These are phyloP conservation scores for Calidris pugnax DNA, from an alignment of 2,113 vertebrate species.

Conservation along the genomic window DNA sequence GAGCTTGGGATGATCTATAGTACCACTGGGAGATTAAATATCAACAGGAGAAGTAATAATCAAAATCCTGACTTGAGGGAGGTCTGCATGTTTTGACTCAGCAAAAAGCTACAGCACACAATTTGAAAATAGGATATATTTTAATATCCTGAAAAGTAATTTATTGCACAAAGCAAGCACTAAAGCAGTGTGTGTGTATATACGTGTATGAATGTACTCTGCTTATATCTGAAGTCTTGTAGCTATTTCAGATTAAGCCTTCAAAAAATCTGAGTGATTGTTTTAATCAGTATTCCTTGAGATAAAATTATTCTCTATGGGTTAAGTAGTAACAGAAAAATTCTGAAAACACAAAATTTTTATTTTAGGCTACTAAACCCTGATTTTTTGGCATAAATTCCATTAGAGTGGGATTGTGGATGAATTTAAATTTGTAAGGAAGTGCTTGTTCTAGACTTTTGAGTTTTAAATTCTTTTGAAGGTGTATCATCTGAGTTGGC, in stretches of 20 bases:
- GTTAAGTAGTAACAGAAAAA: not conserved
- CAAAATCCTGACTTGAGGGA: not conserved
- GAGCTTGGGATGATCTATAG: not conserved
- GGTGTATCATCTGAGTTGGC: not conserved
- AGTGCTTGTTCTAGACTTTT: not conserved
- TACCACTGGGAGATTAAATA: not conserved
- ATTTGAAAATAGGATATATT: not conserved
- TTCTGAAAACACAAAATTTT: not conserved
- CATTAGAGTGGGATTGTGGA: not conserved
- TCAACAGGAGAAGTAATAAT: not conserved
- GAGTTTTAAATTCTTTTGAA: not conserved
- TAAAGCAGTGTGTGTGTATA: not conserved
- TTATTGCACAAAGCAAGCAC: not conserved
- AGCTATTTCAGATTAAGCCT: not conserved
- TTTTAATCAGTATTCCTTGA: not conserved
- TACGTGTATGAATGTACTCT: not conserved
- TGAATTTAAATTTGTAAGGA: not conserved
- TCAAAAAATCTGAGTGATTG: not conserved
- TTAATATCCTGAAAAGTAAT: constrained; percentile 23
- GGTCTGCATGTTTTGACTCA: not conserved
- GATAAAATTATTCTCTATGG: not conserved
- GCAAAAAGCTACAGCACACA: not conserved
- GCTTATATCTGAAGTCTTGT: not conserved
- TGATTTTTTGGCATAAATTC: not conserved
- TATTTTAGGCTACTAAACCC: not conserved